phyloP scores from a whole-genome alignment of 1,140 invertebrate genomes.

The Camponotus floridanus region DNA sequence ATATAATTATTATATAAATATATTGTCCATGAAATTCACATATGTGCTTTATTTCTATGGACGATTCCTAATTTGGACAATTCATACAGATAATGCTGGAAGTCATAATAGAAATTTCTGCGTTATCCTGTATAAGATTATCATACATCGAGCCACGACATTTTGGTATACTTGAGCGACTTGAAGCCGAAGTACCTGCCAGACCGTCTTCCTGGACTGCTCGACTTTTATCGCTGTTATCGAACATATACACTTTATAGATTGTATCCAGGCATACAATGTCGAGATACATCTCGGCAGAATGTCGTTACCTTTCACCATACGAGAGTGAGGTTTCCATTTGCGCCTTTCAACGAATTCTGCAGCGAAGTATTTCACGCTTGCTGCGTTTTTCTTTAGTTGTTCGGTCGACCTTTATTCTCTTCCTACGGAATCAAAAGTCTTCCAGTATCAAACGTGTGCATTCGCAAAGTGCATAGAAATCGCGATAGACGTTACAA shows the following conservation, averaged over 20 bases:
- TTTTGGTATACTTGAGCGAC: constrained; percentile 45
- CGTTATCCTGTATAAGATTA: constrained; percentile 49
- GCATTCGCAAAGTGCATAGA: constrained; percentile 42
- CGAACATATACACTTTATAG: constrained; percentile 74
- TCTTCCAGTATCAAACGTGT: constrained; percentile 53
- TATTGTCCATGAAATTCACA: background rate
- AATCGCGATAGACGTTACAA: constrained; percentile 50
- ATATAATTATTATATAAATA: background rate
- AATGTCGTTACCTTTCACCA: constrained; percentile 77
- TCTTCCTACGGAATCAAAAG: constrained; percentile 46
- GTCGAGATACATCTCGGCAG: constrained; percentile 69
- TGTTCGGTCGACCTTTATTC: constrained; percentile 51
- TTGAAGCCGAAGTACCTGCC: constrained; percentile 53
- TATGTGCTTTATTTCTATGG: background rate
- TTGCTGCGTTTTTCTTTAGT: constrained; percentile 55
- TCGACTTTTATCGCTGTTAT: constrained; percentile 76
- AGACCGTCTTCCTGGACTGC: constrained; percentile 46
- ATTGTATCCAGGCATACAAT: constrained; percentile 73
- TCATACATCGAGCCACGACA: constrained; percentile 2
- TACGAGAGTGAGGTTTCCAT: constrained; percentile 75
- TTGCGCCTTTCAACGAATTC: constrained; percentile 76
- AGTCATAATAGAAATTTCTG: background rate
- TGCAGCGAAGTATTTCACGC: constrained; percentile 62
- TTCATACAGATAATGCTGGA: background rate
- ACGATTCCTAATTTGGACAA: background rate